Evolutionary conservation across 2,888 invertebrate genomes (phyloP).

Genomic region (Gymnoscelis rufifasciata): DNA sequence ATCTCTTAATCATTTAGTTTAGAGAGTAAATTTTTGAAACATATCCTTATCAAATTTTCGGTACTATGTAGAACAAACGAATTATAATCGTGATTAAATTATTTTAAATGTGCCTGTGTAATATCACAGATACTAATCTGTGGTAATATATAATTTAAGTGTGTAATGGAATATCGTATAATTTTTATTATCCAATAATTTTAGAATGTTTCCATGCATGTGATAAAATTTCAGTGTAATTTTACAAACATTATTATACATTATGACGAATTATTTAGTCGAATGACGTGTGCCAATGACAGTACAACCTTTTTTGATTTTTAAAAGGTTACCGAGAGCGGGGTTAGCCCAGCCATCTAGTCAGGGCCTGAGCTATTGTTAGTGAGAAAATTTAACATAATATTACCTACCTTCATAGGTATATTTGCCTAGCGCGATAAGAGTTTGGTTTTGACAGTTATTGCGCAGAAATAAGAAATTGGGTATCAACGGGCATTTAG

Average conservation of each 20-base stretch:
- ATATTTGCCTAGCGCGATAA: too few species aligned
- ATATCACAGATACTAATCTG: too few species aligned
- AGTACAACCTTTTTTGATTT: constrained; percentile 32
- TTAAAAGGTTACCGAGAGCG: constrained; percentile 38
- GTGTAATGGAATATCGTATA: neutral
- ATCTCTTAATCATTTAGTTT: neutral
- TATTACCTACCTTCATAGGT: neutral
- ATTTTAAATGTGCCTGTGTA: constrained; percentile 9
- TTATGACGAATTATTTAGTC: constrained; percentile 2
- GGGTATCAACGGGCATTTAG: too few species aligned
- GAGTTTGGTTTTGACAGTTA: too few species aligned
- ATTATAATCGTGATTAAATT: neutral
- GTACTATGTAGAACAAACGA: neutral
- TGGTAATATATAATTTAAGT: constrained; percentile 11
- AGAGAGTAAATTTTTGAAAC: neutral
- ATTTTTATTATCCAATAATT: neutral
- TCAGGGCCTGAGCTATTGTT: constrained; percentile 32
- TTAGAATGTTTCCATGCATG: constrained; percentile 2
- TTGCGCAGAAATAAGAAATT: too few species aligned
- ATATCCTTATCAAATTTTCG: neutral
- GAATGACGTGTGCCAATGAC: constrained; percentile 41
- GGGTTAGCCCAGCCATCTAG: constrained; percentile 46
- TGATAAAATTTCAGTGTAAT: neutral
- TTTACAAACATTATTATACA: constrained; percentile 4
- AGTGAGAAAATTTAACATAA: neutral